Conservation (phyloP, 2,888 invertebrate species). For the Chironomus riparius region DNA sequence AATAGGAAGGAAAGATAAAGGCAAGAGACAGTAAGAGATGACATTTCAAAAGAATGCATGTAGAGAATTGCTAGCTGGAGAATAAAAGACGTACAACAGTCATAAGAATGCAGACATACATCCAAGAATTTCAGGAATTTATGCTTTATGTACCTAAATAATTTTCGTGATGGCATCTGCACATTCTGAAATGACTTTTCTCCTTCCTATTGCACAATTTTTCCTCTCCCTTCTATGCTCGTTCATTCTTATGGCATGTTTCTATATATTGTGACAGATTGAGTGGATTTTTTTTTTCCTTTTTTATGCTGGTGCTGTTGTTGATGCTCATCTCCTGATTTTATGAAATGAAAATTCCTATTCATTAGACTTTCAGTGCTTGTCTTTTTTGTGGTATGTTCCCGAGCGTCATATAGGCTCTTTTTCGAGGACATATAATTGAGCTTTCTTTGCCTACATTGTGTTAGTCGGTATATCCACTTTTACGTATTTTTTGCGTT, state of each 20-base stretch:
- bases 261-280: conserved; percentile 11
- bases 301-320: too few relatives aligned
- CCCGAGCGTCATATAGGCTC: too few relatives aligned
- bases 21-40: background rate
- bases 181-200: background rate
- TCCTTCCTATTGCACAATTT: background rate
- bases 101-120: too few relatives aligned
- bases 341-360: conserved; percentile 9
- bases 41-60: background rate
- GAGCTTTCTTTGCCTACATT: too few relatives aligned
- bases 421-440: too few relatives aligned
- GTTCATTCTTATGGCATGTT: background rate
- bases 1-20: background rate
- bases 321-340: too few relatives aligned
- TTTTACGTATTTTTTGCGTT: too few relatives aligned
- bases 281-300: conserved; percentile 24
- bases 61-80: background rate
- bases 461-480: too few relatives aligned
- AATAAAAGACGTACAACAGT: too few relatives aligned
- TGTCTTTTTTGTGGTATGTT: background rate
- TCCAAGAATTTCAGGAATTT: too few relatives aligned
- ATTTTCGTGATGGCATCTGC: too few relatives aligned
- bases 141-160: too few relatives aligned
- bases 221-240: background rate
- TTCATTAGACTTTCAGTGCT: conserved; percentile 11